phyloP scores from a whole-genome alignment of 2,113 vertebrate species.

The Antigone vipio region DNA sequence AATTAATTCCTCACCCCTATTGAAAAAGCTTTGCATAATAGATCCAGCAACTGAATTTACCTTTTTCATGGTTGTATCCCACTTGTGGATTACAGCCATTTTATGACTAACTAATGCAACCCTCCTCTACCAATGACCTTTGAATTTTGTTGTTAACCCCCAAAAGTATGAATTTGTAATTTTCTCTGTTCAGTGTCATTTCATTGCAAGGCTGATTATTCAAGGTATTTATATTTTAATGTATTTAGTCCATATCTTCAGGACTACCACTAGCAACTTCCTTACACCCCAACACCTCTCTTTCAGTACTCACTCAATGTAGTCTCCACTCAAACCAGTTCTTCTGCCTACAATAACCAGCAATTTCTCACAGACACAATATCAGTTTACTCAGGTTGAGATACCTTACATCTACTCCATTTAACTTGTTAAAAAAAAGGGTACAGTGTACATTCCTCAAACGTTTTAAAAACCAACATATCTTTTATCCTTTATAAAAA shows the following conservation, averaged over 20 bases:
- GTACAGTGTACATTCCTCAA: background rate
- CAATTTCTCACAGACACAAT: background rate
- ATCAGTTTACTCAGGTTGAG: background rate
- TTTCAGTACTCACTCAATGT: background rate
- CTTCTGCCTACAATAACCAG: background rate
- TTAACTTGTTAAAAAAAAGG: background rate
- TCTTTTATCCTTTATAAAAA: background rate
- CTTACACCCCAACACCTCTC: background rate
- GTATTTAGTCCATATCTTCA: background rate
- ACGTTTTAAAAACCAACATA: background rate
- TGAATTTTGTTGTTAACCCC: background rate
- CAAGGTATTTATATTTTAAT: background rate
- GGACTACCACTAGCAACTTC: background rate
- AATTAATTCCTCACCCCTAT: background rate
- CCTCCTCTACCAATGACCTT: background rate
- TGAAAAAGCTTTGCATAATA: background rate
- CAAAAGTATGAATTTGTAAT: background rate
- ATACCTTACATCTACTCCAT: background rate
- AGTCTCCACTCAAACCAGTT: background rate
- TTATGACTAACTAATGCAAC: background rate
- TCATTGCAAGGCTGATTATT: background rate
- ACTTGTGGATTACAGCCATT: background rate
- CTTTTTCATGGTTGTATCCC: background rate
- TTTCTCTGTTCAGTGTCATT: background rate
- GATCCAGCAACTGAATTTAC: background rate